Evolutionary conservation across 2,888 invertebrate genomes (phyloP), one percentile per base, ranked within the genome.

Genomic region (Leucoma salicis): DNA sequence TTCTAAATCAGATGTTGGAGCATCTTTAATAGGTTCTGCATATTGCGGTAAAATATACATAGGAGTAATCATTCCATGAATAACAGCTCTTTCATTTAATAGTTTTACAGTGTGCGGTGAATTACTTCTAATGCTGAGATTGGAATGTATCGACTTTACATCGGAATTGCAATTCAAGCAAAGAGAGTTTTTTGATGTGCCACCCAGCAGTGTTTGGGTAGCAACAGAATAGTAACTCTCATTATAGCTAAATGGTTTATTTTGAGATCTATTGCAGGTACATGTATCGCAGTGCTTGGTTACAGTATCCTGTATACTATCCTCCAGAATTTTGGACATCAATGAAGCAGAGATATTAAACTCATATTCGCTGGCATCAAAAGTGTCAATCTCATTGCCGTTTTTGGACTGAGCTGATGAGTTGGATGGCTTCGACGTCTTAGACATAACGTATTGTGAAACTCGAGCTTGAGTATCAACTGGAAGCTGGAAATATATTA

Each of bases 401-500:
- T 75, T 82, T 54, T 83, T 85, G 3, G 83, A 78, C 31, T 79
- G 81, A 14, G 78, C 66, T 42, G 92, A 91, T 39, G 92, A 91
- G 49, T 79, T 78, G 1, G 90, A 81, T 1, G 78, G 72, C 42
- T 83, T 86, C 1, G 79, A 61, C 25, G 86, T 78, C 74, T 94
- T 94, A 32, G 92, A 92, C 70, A 92, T 92, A 41, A 94, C 92
- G 70, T 95, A 95, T 18, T 93, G 93, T 18, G 94, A 93, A 1
- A 98, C 97, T 82, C 97, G 94, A 32, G 96, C 94, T 88, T 98
- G 98, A 24, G 97, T 94, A 79, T 98, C 98, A 27, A 94, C 91
- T 39, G 98, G 96, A 70, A 98, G 92, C 97, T 98, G 87, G n/a
- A n/a, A n/a, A n/a, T n/a, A n/a, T n/a, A n/a, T n/a, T n/a, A n/a